Evolutionary conservation across 2,888 invertebrate genomes (phyloP), one percentile per base, ranked within the genome.

Genomic region (Sminthurinus aureus): DNA sequence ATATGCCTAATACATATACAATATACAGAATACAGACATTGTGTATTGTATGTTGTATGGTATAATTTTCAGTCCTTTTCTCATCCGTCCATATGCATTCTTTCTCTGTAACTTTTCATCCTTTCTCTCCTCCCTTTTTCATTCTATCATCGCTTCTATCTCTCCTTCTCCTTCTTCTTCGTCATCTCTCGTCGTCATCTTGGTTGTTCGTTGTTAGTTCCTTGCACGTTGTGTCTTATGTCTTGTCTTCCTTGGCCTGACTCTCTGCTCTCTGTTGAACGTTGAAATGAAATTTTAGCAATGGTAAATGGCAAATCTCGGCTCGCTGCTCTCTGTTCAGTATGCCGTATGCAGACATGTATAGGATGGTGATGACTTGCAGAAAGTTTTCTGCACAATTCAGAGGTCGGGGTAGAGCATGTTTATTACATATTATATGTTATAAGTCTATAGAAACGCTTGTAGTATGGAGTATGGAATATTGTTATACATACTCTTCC

Each of bases 331-430:
- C 38, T 38, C 3, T 38, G 6, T 51, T 52, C 6, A 76, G 75
- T n/a, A 50, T 51, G 58, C 58, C 22, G 76, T 12, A 76, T 24
- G 58, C 58, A 52, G 74, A 20, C 74, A 76, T 13, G n/a, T 51
- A 51, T 18, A 76, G 11, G 58, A 50, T 52, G 13, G 75, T 75
- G 76, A 58, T 76, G 76, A 76, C 76, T 76, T 58, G 76, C 76
- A 76, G 51, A 76, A 58, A 76, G 58, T 58, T 76, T 76, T 76
- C 58, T 76, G 76, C 76, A 76, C 58, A 58, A 76, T 76, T 76
- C 76, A 20, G 22, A 71, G 71, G 71, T 71, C 71, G 71, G 67
- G 71, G 71, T 71, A 24, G 71, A 71, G 58, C 58, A 58, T 11
- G 58, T 58, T 58, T 58, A 58, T 38, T 38, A 38, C 6, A 38